A percentile compares a stretch with the other conserved stretches of the same genome.
These are phyloP conservation scores for Heliocidaris erythrogramma DNA, from an alignment of 35 echinoderm and acorn worm genomes.

Conservation along the genomic window DNA sequence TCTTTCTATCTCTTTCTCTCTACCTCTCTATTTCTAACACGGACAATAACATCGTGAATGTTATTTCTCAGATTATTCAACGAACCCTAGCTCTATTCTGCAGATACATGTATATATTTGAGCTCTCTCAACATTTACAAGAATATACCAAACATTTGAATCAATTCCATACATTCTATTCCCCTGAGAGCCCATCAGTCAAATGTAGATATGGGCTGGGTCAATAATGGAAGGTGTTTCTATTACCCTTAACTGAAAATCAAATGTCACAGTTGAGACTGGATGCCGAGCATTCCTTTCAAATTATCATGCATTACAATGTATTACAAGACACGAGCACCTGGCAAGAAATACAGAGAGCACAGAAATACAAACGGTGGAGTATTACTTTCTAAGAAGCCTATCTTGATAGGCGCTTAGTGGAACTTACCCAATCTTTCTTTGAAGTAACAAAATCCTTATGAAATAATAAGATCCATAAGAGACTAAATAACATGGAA, in stretches of 20 bases:
- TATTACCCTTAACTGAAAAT: not conserved
- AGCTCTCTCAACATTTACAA: too few relatives aligned
- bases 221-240: not conserved
- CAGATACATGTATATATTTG: too few relatives aligned
- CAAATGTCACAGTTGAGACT: conserved; percentile 15
- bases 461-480: not conserved
- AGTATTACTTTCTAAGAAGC: not conserved
- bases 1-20: too few relatives aligned
- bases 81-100: too few relatives aligned
- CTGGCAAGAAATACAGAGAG: not conserved
- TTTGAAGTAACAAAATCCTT: not conserved
- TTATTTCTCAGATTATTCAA: too few relatives aligned
- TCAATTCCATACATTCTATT: too few relatives aligned
- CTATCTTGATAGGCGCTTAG: too few relatives aligned
- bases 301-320: not conserved
- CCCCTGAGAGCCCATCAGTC: not conserved
- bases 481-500: not conserved
- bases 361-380: not conserved
- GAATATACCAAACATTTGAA: too few relatives aligned
- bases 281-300: not conserved
- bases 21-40: too few relatives aligned
- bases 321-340: not conserved
- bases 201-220: not conserved
- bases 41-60: too few relatives aligned
- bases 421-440: not conserved